Percentiles rank a stretch among this genome's conserved stretches.
Evolutionary conservation across 1,140 invertebrate genomes (phyloP).

Genomic region (Drosophila repletoides): DNA sequence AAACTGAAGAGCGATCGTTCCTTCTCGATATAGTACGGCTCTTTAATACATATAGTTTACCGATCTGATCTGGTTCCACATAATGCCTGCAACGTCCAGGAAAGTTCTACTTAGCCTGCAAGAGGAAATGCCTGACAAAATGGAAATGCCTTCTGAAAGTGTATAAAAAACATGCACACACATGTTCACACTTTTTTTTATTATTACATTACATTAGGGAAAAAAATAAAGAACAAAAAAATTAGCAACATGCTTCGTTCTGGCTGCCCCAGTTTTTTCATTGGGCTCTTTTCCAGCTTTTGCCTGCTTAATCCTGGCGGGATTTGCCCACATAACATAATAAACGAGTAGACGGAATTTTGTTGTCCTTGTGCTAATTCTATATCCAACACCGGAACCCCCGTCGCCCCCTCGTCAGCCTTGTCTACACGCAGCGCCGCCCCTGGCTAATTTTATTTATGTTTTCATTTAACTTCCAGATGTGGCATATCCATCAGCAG

Average conservation of each 20-base stretch:
- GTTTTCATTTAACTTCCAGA: conserved; percentile 60
- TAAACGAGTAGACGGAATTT: conserved; percentile 1
- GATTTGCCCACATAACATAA: conserved; percentile 26
- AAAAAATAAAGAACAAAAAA: too few relatives aligned
- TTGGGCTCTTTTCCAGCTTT: background rate
- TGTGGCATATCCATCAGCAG: conserved; percentile 53
- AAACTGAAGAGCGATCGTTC: too few relatives aligned
- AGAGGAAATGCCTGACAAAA: too few relatives aligned
- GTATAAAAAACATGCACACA: conserved; percentile 6
- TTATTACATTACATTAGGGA: conserved; percentile 57
- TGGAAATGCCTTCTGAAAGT: too few relatives aligned
- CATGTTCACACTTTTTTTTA: conserved; percentile 33
- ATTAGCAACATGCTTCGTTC: conserved; percentile 66
- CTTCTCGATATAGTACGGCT: too few relatives aligned
- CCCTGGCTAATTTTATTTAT: conserved; percentile 67
- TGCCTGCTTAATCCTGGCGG: conserved; percentile 47
- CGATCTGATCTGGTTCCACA: too few relatives aligned
- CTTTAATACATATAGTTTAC: too few relatives aligned
- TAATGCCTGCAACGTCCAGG: too few relatives aligned
- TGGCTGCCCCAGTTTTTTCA: conserved; percentile 1
- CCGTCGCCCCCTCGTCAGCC: background rate
- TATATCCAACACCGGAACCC: conserved; percentile 15
- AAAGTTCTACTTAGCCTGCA: too few relatives aligned
- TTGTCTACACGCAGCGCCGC: background rate
- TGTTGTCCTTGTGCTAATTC: conserved; percentile 68